These are phyloP conservation scores for Chrysomallon squamiferum DNA, from an alignment of 1,140 invertebrate genomes.

Conservation along the genomic window DNA sequence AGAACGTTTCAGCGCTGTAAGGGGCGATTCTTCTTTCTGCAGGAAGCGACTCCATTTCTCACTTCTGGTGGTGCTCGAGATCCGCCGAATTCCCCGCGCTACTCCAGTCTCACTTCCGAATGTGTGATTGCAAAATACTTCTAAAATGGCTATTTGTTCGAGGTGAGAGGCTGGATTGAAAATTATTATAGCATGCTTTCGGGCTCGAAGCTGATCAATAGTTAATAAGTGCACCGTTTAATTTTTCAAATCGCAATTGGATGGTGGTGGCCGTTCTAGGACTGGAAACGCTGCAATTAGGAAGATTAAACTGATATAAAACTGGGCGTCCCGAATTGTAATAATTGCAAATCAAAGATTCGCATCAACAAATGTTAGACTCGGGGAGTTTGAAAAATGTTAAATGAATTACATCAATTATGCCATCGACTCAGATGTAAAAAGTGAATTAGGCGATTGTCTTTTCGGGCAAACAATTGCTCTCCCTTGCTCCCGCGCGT, in stretches of 20 bases:
- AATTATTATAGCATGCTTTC: too few species aligned
- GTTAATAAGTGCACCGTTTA: too few species aligned
- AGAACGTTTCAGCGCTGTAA: background rate
- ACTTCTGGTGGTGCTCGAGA: too few species aligned
- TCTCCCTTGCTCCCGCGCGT: background rate
- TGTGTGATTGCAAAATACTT: too few species aligned
- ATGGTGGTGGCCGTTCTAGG: too few species aligned
- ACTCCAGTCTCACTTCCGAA: too few species aligned
- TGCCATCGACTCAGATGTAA: background rate
- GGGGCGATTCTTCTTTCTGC: background rate
- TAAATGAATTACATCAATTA: conserved; percentile 9
- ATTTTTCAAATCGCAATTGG: too few species aligned
- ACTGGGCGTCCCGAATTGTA: background rate
- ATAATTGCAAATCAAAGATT: conserved; percentile 1
- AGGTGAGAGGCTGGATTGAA: too few species aligned
- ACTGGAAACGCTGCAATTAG: background rate
- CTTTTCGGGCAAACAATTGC: background rate
- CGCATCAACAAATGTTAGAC: conserved; percentile 6
- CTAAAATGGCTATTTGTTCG: too few species aligned
- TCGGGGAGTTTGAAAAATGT: conserved; percentile 1
- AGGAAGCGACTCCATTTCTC: too few species aligned
- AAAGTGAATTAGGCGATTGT: conserved; percentile 8
- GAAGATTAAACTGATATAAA: conserved; percentile 4
- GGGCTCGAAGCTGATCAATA: too few species aligned
- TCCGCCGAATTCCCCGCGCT: too few species aligned